phyloP scores from a whole-genome alignment of 2,888 invertebrate genomes.

The Andricus curvator region DNA sequence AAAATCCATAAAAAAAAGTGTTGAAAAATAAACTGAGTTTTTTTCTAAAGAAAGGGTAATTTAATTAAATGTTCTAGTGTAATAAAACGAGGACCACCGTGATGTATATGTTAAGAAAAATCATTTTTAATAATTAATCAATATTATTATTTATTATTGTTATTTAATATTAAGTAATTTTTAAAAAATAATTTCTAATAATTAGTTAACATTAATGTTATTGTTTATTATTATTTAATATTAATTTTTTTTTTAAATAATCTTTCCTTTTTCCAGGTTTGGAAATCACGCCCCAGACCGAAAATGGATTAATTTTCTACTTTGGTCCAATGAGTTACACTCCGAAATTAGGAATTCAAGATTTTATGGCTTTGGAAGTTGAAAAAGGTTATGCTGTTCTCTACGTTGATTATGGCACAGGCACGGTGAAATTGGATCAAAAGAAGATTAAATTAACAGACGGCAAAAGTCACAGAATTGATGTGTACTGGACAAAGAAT shows the following conservation, averaged over 20 bases:
- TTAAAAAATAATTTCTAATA: no score
- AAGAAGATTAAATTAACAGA: constrained; percentile 88
- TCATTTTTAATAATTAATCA: no score
- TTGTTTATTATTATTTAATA: no score
- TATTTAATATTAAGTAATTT: no score
- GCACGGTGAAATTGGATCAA: constrained; percentile 85
- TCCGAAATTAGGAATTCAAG: constrained; percentile 84
- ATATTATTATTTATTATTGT: no score
- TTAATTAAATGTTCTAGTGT: no score
- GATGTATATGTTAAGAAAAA: not conserved
- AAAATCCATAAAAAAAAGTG: no score
- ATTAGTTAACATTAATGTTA: no score
- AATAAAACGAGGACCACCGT: no score
- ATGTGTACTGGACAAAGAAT: constrained; percentile 80
- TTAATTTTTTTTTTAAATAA: not conserved
- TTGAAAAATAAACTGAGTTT: no score
- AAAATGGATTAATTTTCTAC: constrained; percentile 93
- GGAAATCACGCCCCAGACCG: constrained; percentile 87
- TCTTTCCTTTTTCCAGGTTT: constrained; percentile 75
- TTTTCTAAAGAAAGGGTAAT: no score
- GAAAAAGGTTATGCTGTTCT: constrained; percentile 90
- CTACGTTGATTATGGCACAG: constrained; percentile 92
- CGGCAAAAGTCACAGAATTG: constrained; percentile 92
- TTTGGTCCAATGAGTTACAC: constrained; percentile 89
- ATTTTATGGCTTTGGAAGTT: constrained; percentile 95